A percentile compares a stretch with the other conserved stretches of the same genome.
Conservation (phyloP, 2,797 vertebrate genomes). For the Thalassophryne amazonica region DNA sequence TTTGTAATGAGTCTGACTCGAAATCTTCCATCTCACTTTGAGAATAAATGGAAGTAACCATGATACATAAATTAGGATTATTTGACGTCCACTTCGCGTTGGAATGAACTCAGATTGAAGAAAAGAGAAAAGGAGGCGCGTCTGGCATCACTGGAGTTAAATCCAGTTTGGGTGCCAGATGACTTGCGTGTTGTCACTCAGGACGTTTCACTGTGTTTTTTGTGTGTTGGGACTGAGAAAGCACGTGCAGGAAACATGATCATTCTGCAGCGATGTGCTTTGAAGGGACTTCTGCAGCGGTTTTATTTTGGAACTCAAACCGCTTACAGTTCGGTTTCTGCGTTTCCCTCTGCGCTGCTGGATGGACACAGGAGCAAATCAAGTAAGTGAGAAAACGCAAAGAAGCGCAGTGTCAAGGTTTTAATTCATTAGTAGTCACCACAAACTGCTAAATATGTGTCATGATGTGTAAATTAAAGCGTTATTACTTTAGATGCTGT, state of each 20-base stretch:
- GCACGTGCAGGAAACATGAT: conserved; percentile 16
- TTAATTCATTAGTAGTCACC: too few relatives aligned
- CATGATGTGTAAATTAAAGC: too few relatives aligned
- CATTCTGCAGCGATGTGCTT: conserved; percentile 36
- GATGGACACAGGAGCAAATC: conserved; percentile 28
- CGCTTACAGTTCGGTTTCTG: not conserved
- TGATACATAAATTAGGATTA: too few relatives aligned
- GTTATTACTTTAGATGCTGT: not conserved
- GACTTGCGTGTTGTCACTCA: conserved; percentile 52
- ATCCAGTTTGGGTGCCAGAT: conserved; percentile 1
- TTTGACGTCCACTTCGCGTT: too few relatives aligned
- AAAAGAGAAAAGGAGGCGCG: not conserved
- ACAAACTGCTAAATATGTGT: too few relatives aligned
- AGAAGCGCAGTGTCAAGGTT: too few relatives aligned
- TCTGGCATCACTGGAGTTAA: conserved; percentile 46
- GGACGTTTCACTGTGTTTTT: conserved; percentile 27
- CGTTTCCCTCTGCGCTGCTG: not conserved
- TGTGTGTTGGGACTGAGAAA: not conserved
- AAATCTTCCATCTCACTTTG: too few relatives aligned
- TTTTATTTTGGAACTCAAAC: not conserved
- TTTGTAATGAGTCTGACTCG: too few relatives aligned
- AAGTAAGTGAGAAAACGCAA: conserved; percentile 55
- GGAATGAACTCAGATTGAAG: not conserved
- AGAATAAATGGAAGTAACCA: too few relatives aligned
- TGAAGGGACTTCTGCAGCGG: conserved; percentile 16